Evolutionary conservation across 2,888 invertebrate genomes (phyloP), one percentile per base, ranked within the genome.

Genomic region (Noctua fimbriata): DNA sequence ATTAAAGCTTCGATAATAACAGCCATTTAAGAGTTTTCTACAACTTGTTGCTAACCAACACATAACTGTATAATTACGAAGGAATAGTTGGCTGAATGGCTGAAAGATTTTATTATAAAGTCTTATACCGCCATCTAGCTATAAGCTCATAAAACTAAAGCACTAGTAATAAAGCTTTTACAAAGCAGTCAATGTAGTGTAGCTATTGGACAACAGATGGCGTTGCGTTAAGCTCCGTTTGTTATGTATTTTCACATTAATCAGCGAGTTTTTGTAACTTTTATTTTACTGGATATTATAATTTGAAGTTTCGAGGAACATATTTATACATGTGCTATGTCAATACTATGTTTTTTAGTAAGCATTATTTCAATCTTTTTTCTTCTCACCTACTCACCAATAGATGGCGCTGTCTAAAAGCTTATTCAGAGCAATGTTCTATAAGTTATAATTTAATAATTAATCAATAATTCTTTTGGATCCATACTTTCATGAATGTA

Each of bases 151-250:
- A 14, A 52, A 67, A 71, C 28, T 14, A 3, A 10, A 6, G 0
- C 12, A 28, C 4, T 0, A 0, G 0, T 1, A 2, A 0, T 6
- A 10, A 0, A 44, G 4, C 0, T 6, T 5, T 47, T 5, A 49
- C 9, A 1, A 47, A 47, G 41, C 24, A 10, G n/a, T 7, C 5
- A 2, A 44, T 24, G 66, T 76, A 76, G 70, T 81, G 74, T 18
- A 7, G 60, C 91, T 91, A 89, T 60, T 89, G 24, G 18, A 18
- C 79, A 73, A 86, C 81, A 93, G 93, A 89, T 91, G 89, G 82
- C 89, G 65, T 16, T 74, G 16, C 6, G 0, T 5, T 2, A 24
- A 69, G 36, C 16, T 9, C 0, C 0, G 3, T 10, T 0, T 24
- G n/a, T 2, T 32, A 9, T 1, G 24, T 36, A 28, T 41, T 47